These are phyloP conservation scores for Drosophila truncata DNA, from an alignment of 1,140 invertebrate genomes.

Conservation along the genomic window DNA sequence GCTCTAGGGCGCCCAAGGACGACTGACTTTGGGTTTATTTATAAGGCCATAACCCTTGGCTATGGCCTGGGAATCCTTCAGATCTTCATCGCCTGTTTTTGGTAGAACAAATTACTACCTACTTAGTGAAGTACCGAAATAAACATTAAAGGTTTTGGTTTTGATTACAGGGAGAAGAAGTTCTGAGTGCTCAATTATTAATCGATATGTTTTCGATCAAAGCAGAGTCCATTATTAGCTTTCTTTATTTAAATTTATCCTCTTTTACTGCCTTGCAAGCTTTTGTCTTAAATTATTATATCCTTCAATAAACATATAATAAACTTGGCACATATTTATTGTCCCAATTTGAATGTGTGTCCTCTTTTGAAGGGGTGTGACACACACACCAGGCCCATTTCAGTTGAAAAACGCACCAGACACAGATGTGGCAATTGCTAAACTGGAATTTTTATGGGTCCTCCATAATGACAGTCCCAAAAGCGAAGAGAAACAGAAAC, in stretches of 20 bases:
- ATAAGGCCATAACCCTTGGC: conserved; percentile 21
- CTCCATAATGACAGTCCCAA: conserved; percentile 42
- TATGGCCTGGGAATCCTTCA: conserved; percentile 6
- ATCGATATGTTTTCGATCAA: not conserved
- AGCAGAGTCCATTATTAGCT: not conserved
- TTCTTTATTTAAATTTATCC: not conserved
- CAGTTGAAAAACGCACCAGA: conserved; percentile 5
- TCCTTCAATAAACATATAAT: not conserved
- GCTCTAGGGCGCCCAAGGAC: conserved; percentile 27
- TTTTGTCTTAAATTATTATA: not conserved
- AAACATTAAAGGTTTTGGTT: conserved; percentile 11
- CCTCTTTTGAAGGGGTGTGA: not conserved
- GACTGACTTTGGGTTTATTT: conserved; percentile 24
- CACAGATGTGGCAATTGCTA: conserved; percentile 29
- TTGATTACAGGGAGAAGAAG: not conserved
- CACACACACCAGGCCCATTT: conserved; percentile 4
- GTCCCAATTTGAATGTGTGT: conserved; percentile 15
- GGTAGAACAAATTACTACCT: conserved; percentile 11
- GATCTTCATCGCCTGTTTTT: conserved; percentile 1
- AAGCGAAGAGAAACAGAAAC: conserved; percentile 23
- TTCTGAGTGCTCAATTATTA: conserved; percentile 3
- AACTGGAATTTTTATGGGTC: conserved; percentile 36
- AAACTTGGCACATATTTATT: not conserved
- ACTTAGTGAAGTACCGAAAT: conserved; percentile 11
- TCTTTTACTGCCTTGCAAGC: not conserved